Evolutionary conservation across 2,113 vertebrate genomes (phyloP).

Genomic region (Corythornis madagascariensis): DNA sequence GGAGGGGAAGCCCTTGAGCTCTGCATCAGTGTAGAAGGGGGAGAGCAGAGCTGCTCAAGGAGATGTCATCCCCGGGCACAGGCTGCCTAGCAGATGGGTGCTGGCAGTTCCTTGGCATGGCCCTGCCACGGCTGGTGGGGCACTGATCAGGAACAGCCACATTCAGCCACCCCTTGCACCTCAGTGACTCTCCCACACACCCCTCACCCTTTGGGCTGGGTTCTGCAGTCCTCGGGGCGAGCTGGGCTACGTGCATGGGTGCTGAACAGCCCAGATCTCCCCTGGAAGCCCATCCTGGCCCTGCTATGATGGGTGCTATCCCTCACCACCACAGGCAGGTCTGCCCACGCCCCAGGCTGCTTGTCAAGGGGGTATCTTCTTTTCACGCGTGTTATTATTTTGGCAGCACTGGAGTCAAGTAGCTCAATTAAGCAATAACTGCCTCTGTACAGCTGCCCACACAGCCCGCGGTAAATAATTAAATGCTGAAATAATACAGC

Average conservation of each 20-base stretch:
- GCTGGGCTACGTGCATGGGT: neutral
- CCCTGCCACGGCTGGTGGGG: neutral
- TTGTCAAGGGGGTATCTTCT: neutral
- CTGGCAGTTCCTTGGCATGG: neutral
- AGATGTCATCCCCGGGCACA: rapidly evolving
- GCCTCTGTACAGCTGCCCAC: constrained; percentile 66
- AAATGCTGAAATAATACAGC: constrained; percentile 67
- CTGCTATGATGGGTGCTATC: neutral
- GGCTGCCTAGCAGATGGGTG: rapidly evolving
- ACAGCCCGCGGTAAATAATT: constrained; percentile 67
- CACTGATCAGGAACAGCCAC: neutral
- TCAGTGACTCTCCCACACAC: neutral
- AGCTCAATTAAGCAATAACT: constrained; percentile 70
- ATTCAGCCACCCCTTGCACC: neutral
- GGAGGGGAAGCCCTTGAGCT: neutral
- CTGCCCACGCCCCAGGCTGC: neutral
- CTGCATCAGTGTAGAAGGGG: rapidly evolving
- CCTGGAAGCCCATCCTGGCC: rapidly evolving
- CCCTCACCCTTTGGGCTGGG: neutral
- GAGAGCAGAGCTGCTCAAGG: rapidly evolving
- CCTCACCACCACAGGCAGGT: rapidly evolving
- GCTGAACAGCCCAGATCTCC: neutral
- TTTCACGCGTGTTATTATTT: neutral
- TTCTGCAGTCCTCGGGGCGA: rapidly evolving
- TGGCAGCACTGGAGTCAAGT: constrained; percentile 65